Evolutionary conservation across 2,113 vertebrate genomes (phyloP).

Genomic region (Xenopus borealis): DNA sequence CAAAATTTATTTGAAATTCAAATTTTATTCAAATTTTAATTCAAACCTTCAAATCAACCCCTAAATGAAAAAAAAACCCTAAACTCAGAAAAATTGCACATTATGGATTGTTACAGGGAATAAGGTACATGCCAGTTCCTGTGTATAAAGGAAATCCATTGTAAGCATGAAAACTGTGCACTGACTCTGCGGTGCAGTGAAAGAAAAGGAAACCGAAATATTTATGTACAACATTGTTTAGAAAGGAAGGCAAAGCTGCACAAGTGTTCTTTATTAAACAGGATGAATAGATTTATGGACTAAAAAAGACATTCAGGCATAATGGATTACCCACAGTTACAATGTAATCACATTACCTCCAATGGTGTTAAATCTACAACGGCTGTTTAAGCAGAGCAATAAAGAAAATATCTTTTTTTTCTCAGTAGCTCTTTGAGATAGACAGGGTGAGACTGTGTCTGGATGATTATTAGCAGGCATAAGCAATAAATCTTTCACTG

Average conservation of each 20-base stretch:
- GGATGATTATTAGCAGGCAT: no score
- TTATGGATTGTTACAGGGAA: no score
- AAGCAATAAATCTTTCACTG: no score
- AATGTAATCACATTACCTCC: slow-evolving; percentile 46
- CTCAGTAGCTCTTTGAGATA: slow-evolving; percentile 6
- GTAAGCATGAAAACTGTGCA: no score
- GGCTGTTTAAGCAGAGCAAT: slow-evolving; percentile 34
- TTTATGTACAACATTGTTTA: slow-evolving; percentile 54
- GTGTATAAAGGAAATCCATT: no score
- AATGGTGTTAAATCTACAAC: slow-evolving; percentile 34
- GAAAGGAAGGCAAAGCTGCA: slow-evolving; percentile 37
- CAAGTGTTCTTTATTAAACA: slow-evolving; percentile 35
- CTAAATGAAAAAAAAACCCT: no score
- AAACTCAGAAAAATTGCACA: no score
- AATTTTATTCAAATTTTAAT: no score
- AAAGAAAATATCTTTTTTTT: slow-evolving; percentile 11
- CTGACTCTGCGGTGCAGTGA: no score
- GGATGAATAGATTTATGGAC: slow-evolving; percentile 44
- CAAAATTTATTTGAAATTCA: no score
- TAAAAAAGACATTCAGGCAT: slow-evolving; percentile 32
- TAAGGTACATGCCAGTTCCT: no score
- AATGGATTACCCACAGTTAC: slow-evolving; percentile 46
- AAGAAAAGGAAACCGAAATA: neutral
- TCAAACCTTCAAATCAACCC: no score
- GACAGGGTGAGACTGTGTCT: slow-evolving; percentile 1